Evolutionary conservation across 2,888 invertebrate species (phyloP).

Genomic region (Cataglyphis cursor): DNA sequence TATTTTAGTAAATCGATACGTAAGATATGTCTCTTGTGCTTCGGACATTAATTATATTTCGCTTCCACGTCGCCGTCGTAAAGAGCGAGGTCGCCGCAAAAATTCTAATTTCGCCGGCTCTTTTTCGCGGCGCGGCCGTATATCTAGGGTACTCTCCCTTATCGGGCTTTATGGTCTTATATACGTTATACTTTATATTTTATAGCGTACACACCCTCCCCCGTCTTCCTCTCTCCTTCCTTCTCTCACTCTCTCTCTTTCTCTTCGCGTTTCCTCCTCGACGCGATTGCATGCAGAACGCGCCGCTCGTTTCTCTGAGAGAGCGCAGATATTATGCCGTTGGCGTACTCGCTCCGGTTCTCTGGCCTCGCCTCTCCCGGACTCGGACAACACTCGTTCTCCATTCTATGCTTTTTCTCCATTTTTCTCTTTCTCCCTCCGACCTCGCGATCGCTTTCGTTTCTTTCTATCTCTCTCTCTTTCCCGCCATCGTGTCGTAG

Average conservation of each 20-base stretch:
- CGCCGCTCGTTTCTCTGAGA: conserved; percentile 66
- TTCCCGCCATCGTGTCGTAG: conserved; percentile 49
- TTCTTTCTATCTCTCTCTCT: not conserved
- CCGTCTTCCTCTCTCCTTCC: conserved; percentile 21
- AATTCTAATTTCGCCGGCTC: conserved; percentile 82
- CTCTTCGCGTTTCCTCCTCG: conserved; percentile 37
- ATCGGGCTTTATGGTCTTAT: conserved; percentile 83
- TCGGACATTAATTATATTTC: conserved; percentile 67
- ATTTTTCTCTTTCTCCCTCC: conserved; percentile 31
- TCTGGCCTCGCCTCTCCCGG: conserved; percentile 52
- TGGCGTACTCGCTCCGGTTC: conserved; percentile 66
- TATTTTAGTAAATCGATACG: not conserved
- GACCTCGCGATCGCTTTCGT: conserved; percentile 20
- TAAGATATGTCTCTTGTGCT: not conserved
- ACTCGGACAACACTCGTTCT: conserved; percentile 46
- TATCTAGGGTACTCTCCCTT: conserved; percentile 81
- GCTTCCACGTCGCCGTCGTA: conserved; percentile 30
- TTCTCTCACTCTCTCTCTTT: conserved; percentile 39
- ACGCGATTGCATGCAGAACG: conserved; percentile 70
- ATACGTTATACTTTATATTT: conserved; percentile 83
- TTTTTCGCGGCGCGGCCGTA: conserved; percentile 73
- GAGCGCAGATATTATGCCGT: conserved; percentile 75
- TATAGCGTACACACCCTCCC: conserved; percentile 75
- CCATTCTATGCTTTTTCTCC: conserved; percentile 53
- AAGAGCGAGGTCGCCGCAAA: conserved; percentile 77